Conservation (phyloP, 1,140 invertebrate genomes). For the Melipona quadrifasciata region DNA sequence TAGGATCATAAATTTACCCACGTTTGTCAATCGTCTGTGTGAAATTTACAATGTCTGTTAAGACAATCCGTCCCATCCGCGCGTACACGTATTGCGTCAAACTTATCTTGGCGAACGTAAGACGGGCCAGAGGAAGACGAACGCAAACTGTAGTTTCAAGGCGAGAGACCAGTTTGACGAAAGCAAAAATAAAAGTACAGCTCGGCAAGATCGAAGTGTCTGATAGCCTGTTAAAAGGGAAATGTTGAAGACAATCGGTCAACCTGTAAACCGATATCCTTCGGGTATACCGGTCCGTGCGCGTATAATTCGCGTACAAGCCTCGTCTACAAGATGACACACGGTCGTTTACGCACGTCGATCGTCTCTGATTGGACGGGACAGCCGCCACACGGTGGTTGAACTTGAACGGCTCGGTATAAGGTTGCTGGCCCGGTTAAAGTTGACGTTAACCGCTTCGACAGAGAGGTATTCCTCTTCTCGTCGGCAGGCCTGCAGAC, state of each 20-base stretch:
- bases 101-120: not conserved
- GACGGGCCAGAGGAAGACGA: not conserved
- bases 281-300: constrained; percentile 31
- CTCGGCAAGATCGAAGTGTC: constrained; percentile 24
- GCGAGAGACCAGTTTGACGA: not conserved
- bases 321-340: constrained; percentile 39
- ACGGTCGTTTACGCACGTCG: constrained; percentile 28
- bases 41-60: too few species aligned
- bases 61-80: not conserved
- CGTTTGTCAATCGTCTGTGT: too few species aligned
- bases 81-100: not conserved
- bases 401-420: constrained; percentile 56
- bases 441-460: constrained; percentile 64
- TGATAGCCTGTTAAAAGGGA: constrained; percentile 53
- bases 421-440: constrained; percentile 64
- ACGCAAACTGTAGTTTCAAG: not conserved
- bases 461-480: constrained; percentile 59
- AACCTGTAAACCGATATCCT: constrained; percentile 65
- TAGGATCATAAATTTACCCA: too few species aligned
- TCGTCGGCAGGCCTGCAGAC: constrained; percentile 1
- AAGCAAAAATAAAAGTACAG: not conserved
- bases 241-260: constrained; percentile 59
- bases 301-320: not conserved
- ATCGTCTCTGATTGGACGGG: constrained; percentile 60
- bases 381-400: constrained; percentile 66